Evolutionary conservation across 2,113 vertebrate genomes (phyloP).

Genomic region (Cavia aperea): DNA sequence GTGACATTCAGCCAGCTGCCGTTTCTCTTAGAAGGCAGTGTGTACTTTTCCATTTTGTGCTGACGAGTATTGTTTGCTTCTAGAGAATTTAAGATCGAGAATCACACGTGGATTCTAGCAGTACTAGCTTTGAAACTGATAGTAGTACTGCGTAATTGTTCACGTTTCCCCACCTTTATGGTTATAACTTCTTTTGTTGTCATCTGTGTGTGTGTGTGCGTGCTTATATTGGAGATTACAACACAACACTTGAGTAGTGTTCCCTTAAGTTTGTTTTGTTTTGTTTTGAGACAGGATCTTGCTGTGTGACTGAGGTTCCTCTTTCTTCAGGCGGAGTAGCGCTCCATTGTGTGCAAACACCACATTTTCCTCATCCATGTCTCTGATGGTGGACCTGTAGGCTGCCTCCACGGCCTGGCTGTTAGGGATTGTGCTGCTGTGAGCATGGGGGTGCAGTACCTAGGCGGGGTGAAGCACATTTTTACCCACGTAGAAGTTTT

Average conservation of each 20-base stretch:
- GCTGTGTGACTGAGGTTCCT: neutral
- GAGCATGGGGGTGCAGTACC: neutral
- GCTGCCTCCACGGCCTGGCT: neutral
- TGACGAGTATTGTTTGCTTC: neutral
- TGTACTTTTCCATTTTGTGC: conserved; percentile 3
- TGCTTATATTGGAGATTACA: neutral
- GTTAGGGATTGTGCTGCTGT: neutral
- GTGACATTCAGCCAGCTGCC: neutral
- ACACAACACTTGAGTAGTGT: neutral
- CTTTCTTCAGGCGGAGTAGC: neutral
- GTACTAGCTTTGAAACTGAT: neutral
- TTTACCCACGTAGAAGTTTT: neutral
- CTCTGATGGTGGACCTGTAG: neutral
- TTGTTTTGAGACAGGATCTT: neutral
- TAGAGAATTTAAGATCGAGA: conserved; percentile 1
- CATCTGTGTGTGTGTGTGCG: too few species aligned
- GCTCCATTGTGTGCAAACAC: neutral
- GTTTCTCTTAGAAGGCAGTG: neutral
- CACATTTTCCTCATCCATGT: neutral
- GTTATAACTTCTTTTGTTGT: neutral
- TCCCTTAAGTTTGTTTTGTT: neutral
- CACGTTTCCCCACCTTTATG: neutral
- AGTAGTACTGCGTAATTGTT: neutral
- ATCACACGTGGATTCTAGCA: neutral
- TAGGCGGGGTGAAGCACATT: neutral